These are phyloP conservation scores for Yponomeuta sedellus DNA, from an alignment of 2,888 invertebrate species.

Conservation along the genomic window DNA sequence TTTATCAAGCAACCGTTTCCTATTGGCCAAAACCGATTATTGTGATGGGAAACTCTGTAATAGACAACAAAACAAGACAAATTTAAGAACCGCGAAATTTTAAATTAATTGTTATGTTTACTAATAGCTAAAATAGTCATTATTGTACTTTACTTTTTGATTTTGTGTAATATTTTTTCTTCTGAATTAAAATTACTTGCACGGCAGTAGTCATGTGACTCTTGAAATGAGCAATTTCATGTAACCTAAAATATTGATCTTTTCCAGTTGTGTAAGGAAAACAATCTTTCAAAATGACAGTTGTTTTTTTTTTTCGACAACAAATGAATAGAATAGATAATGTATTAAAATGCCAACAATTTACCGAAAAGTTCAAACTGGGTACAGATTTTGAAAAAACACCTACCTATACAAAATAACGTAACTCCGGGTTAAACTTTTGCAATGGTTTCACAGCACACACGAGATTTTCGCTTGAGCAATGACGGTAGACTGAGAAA, in stretches of 20 bases:
- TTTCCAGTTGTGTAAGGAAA: not conserved
- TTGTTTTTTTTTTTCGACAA: conserved; percentile 8
- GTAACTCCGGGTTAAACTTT: no score
- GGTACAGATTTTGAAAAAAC: not conserved
- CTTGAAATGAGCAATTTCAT: conserved; percentile 6
- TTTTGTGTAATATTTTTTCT: no score
- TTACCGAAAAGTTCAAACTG: not conserved
- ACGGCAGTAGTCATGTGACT: not conserved
- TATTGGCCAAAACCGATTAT: conserved; percentile 62
- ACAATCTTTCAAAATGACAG: conserved; percentile 3
- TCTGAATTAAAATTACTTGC: not conserved
- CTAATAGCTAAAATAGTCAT: not conserved
- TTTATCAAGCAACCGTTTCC: conserved; percentile 28
- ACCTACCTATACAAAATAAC: not conserved
- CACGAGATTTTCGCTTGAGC: not conserved
- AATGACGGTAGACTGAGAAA: not conserved
- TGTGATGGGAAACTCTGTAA: conserved; percentile 40
- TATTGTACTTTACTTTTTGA: no score
- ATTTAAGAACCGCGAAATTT: conserved; percentile 14
- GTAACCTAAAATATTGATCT: conserved; percentile 7
- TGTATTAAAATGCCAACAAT: not conserved
- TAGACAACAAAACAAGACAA: no score
- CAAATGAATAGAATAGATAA: not conserved
- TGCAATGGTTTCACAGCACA: not conserved
- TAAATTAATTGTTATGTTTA: not conserved